Evolutionary conservation across 2,888 invertebrate species (phyloP).

Genomic region (Onthophagus sagittarius): DNA sequence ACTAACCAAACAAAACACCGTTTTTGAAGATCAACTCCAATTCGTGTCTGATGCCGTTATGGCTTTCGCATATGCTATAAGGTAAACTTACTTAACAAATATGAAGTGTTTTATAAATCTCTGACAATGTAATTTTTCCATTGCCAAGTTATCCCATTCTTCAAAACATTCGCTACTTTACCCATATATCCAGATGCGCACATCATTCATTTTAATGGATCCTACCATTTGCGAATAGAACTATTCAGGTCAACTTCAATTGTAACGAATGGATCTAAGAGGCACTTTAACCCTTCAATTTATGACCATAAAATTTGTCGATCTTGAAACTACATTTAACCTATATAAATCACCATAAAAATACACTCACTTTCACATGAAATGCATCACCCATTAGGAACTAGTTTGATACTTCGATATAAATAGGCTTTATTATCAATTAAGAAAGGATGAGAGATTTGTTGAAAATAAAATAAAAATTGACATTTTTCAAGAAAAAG

Average conservation of each 20-base stretch:
- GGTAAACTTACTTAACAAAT: constrained; percentile 50
- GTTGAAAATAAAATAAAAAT: too few species aligned
- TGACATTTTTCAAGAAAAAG: too few species aligned
- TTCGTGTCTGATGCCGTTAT: constrained; percentile 95
- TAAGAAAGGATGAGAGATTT: too few species aligned
- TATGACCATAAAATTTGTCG: neutral
- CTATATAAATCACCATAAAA: too few species aligned
- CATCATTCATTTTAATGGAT: neutral
- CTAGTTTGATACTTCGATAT: too few species aligned
- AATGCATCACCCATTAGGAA: too few species aligned
- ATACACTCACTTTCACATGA: too few species aligned
- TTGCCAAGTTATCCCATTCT: too few species aligned
- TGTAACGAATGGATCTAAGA: neutral
- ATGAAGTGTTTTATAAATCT: too few species aligned
- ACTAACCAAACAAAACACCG: constrained; percentile 71
- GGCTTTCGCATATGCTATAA: constrained; percentile 87
- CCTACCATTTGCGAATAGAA: neutral
- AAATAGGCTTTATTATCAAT: too few species aligned
- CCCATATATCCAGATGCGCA: neutral
- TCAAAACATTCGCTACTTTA: neutral
- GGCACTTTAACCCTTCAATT: neutral
- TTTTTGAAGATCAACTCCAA: constrained; percentile 90
- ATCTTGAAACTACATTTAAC: too few species aligned
- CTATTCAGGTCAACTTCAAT: neutral
- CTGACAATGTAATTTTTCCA: neutral